These are phyloP conservation scores for Hyperopisus bebe DNA, from an alignment of 2,113 vertebrate species.

Conservation along the genomic window DNA sequence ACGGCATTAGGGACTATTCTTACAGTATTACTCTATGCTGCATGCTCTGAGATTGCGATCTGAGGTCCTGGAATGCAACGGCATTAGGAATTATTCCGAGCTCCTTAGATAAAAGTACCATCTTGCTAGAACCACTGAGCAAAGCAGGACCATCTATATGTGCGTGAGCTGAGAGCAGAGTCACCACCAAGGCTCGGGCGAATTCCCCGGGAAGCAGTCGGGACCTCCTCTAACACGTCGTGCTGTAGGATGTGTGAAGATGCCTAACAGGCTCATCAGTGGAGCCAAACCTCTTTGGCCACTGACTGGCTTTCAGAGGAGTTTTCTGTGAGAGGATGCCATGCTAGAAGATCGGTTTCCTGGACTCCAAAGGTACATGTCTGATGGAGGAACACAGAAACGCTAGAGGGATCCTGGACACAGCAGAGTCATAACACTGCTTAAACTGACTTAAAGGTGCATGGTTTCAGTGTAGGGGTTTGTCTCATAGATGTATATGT, in stretches of 20 bases:
- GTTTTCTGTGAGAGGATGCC: background rate
- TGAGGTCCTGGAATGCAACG: slow-evolving; percentile 26
- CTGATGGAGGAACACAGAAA: background rate
- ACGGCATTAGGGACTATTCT: slow-evolving; percentile 5
- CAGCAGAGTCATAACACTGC: background rate
- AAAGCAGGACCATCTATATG: slow-evolving; percentile 15
- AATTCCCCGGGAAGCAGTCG: slow-evolving; percentile 22
- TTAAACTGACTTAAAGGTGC: background rate
- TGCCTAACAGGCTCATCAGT: background rate
- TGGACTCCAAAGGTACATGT: background rate
- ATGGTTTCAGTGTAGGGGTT: background rate
- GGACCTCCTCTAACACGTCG: slow-evolving; percentile 4
- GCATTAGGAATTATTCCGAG: background rate
- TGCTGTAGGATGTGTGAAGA: background rate
- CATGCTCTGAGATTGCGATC: background rate
- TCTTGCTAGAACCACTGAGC: slow-evolving; percentile 20
- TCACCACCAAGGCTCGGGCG: slow-evolving; percentile 35
- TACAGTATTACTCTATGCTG: background rate
- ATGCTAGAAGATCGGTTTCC: background rate
- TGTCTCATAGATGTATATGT: background rate
- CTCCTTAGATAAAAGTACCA: slow-evolving; percentile 18
- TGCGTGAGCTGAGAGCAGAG: slow-evolving; percentile 35
- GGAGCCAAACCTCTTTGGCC: background rate
- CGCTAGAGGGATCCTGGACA: background rate
- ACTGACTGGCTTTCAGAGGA: background rate